phyloP scores from a whole-genome alignment of 2,113 vertebrate genomes.

The Axis porcinus region DNA sequence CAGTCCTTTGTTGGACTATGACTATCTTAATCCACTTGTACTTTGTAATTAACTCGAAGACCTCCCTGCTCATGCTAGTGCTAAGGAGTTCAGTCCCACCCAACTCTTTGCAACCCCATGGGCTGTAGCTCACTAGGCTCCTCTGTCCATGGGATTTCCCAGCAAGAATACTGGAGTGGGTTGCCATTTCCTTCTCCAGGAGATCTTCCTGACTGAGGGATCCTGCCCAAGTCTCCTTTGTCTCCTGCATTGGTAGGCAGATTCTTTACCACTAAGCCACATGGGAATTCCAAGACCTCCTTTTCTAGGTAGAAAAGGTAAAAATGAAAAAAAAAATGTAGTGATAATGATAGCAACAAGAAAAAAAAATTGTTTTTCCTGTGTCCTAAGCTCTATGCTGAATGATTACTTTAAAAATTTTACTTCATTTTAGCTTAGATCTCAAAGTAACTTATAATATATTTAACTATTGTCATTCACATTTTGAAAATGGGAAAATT shows the following conservation, averaged over 20 bases:
- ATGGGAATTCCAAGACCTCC: neutral
- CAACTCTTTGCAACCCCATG: neutral
- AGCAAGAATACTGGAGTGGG: neutral
- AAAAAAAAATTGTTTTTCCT: neutral
- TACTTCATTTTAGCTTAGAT: neutral
- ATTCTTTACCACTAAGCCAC: neutral
- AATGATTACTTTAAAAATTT: neutral
- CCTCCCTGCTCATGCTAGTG: neutral
- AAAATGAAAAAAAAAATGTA: neutral
- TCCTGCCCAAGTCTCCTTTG: neutral
- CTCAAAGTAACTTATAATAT: neutral
- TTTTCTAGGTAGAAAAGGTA: neutral
- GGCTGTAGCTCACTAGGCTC: neutral
- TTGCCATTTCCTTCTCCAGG: neutral
- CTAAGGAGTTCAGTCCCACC: rapidly evolving
- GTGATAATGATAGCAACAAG: conserved; percentile 1
- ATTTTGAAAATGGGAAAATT: conserved; percentile 36
- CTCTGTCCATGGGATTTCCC: neutral
- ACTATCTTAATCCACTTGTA: neutral
- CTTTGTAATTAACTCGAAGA: neutral
- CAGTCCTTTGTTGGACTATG: neutral
- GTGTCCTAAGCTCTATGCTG: neutral
- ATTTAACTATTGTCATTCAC: conserved; percentile 22
- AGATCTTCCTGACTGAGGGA: neutral
- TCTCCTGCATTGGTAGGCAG: rapidly evolving